These are phyloP conservation scores for Erythrolamprus reginae DNA, from an alignment of 2,113 vertebrate genomes.

Conservation along the genomic window DNA sequence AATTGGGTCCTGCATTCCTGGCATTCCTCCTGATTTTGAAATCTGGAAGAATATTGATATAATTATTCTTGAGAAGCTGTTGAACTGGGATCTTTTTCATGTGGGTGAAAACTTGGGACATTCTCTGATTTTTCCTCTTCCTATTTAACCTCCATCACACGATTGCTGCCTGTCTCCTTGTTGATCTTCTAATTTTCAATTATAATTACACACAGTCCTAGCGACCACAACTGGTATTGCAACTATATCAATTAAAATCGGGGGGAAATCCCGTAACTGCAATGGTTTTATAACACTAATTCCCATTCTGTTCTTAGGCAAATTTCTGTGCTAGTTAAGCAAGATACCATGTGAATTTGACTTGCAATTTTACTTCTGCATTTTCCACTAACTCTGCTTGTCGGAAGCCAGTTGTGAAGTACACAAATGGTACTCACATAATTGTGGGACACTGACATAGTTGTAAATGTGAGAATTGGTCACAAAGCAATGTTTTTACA, in stretches of 20 bases:
- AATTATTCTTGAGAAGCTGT: background rate
- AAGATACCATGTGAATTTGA: background rate
- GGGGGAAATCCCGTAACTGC: background rate
- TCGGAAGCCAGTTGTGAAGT: background rate
- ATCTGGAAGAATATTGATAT: too few relatives aligned
- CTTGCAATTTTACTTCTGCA: background rate
- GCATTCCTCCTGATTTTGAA: too few relatives aligned
- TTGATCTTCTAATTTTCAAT: constrained; percentile 68
- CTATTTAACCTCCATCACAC: constrained; percentile 79
- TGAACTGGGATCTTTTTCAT: background rate
- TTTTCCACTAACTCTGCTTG: background rate
- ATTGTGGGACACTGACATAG: background rate
- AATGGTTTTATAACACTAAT: background rate
- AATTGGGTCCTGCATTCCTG: too few relatives aligned
- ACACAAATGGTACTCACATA: background rate
- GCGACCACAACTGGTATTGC: background rate
- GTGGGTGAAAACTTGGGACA: background rate
- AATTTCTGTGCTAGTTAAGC: background rate
- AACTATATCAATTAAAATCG: background rate
- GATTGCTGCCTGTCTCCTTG: constrained; percentile 78
- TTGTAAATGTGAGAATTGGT: background rate
- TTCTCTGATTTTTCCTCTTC: background rate
- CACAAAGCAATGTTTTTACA: background rate
- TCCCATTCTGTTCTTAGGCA: background rate
- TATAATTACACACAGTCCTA: background rate